phyloP scores from a whole-genome alignment of 2,888 invertebrate species.

The Mesorhabditis sp. region DNA sequence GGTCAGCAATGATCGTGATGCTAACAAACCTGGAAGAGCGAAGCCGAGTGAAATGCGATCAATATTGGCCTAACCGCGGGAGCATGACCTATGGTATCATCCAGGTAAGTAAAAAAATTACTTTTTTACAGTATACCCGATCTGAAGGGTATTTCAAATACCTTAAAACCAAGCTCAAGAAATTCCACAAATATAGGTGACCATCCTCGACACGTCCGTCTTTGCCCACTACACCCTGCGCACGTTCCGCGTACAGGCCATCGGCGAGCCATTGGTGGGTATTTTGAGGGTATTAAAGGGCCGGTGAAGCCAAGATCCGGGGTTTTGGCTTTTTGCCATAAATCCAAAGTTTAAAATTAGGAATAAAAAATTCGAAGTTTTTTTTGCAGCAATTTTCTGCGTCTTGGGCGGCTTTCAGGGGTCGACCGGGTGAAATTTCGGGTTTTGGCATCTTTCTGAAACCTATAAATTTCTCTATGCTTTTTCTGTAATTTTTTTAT shows the following conservation, averaged over 20 bases:
- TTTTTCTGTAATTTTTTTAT: too few species aligned
- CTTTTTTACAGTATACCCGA: not conserved
- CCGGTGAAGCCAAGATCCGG: too few species aligned
- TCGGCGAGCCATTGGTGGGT: slow-evolving; percentile 24
- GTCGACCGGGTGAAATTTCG: too few species aligned
- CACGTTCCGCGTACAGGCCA: slow-evolving; percentile 79
- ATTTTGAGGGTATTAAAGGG: not conserved
- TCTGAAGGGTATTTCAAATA: not conserved
- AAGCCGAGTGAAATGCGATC: slow-evolving; percentile 73
- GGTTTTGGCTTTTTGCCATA: too few species aligned
- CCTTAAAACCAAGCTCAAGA: too few species aligned
- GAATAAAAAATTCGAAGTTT: too few species aligned
- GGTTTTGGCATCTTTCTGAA: too few species aligned
- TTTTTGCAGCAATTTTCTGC: too few species aligned
- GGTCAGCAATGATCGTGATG: slow-evolving; percentile 93
- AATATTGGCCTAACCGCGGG: slow-evolving; percentile 92
- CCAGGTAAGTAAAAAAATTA: slow-evolving; percentile 62
- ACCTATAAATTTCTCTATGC: too few species aligned
- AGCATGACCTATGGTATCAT: slow-evolving; percentile 91
- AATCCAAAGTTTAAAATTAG: too few species aligned
- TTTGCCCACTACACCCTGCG: slow-evolving; percentile 95
- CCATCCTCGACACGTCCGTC: slow-evolving; percentile 90
- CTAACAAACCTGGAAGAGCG: slow-evolving; percentile 97
- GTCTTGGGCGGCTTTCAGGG: too few species aligned
- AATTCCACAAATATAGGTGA: slow-evolving; percentile 63